A percentile compares a stretch with the other conserved stretches of the same genome.
These are phyloP conservation scores for Cavia porcellus DNA, from an alignment of 2,113 vertebrate species.

Conservation along the genomic window DNA sequence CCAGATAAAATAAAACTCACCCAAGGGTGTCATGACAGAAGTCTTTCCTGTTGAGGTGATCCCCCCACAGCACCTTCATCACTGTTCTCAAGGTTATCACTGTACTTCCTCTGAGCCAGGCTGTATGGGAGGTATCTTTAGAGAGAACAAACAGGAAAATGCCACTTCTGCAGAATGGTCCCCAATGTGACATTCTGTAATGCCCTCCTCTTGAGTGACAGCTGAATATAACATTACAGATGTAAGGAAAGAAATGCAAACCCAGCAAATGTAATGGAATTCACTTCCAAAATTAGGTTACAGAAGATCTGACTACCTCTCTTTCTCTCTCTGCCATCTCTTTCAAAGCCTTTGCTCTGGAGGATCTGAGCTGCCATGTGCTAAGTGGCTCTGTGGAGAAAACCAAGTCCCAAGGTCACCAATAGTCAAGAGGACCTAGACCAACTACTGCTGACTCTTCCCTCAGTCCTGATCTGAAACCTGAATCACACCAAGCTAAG, in stretches of 20 bases:
- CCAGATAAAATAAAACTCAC: neutral
- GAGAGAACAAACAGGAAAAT: neutral
- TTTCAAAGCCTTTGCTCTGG: neutral
- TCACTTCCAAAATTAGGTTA: neutral
- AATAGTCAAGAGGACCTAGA: neutral
- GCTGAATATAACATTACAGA: neutral
- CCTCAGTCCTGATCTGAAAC: neutral
- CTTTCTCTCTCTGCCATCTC: neutral
- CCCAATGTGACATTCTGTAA: neutral
- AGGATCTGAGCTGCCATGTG: neutral
- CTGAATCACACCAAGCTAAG: neutral
- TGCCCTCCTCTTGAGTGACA: neutral
- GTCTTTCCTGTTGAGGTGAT: neutral
- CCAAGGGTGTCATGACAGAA: neutral
- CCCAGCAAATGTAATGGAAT: neutral
- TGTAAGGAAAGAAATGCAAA: neutral
- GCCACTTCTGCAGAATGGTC: neutral
- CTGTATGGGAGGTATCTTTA: neutral
- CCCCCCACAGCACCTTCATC: neutral
- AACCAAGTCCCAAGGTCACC: neutral
- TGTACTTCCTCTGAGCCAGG: neutral
- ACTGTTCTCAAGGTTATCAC: neutral
- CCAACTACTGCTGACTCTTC: fast-evolving
- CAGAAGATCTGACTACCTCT: neutral
- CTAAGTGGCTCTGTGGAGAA: neutral